Evolutionary conservation across 2,113 vertebrate genomes (phyloP), one percentile per base, ranked within the genome.

Genomic region (Protomyctophum bolini): DNA sequence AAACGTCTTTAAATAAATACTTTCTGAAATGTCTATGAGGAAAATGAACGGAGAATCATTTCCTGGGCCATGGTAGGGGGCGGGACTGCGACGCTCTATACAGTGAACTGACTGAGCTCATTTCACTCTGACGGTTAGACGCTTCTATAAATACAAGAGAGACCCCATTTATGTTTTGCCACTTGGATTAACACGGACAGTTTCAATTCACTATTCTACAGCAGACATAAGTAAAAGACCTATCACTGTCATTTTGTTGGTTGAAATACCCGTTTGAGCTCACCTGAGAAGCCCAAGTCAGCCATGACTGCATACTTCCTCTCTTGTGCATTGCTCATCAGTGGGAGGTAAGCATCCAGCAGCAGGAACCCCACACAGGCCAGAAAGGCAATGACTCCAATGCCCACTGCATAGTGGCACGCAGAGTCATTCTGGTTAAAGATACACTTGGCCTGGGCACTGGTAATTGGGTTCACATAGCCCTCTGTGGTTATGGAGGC

Each of bases 221-320:
- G 33, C 33, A 41, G 33, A 41, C 33, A 41, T 41, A 6, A 41
- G 33, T 41, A 6, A 41, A 41, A 41, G 33, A 41, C 33, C 33
- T 41, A 41, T 41, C 33, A 41, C 33, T 41, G 5, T 41, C 33
- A 41, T 6, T 41, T 41, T 41, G 33, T 41, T 41, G 33, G 33
- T 41, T 41, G 33, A 41, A 41, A 41, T 41, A 41, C 33, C 5
- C 33, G 5, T 41, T 41, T 41, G 33, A 10, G 11, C 74, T 52
- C 76, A 97, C 96, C 95, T 91, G 96, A 96, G 85, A 97, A 95
- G 47, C 83, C 89, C 52, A 97, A 85, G 77, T 98, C 96, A 0
- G 88, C 91, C 15, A 94, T 59, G 64, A 97, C 94, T 15, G 93
- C 85, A 79, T 94, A 93, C 80, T 95, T 97, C 85, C 96, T 95